Conservation (phyloP, 2,797 vertebrate species). For the Galaxias olidus region DNA sequence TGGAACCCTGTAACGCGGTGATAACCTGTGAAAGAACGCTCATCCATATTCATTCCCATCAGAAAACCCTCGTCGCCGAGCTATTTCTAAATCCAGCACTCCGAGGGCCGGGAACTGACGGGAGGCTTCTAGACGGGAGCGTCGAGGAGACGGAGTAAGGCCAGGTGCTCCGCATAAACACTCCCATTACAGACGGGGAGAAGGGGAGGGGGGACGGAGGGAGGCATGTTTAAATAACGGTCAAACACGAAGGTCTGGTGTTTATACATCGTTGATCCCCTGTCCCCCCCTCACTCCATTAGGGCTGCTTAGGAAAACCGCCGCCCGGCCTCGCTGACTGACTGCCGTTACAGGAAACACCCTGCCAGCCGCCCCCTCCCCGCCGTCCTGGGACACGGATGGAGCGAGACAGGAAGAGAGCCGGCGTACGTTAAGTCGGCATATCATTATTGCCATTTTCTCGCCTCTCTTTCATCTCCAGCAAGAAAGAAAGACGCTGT, state of each 20-base stretch:
- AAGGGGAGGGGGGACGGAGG: constrained; percentile 11
- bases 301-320: constrained; percentile 8
- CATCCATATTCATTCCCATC: neutral
- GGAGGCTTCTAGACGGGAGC: constrained; percentile 34
- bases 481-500: no score
- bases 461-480: neutral
- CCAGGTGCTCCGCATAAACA: constrained; percentile 64
- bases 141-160: constrained; percentile 21
- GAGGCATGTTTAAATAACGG: constrained; percentile 64
- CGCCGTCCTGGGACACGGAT: no score
- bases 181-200: constrained; percentile 45
- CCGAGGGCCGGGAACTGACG: neutral
- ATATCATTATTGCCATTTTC: neutral
- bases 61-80: neutral
- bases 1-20: neutral
- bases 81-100: neutral
- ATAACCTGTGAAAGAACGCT: neutral
- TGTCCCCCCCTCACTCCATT: constrained; percentile 24
- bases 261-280: constrained; percentile 67
- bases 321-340: constrained; percentile 51
- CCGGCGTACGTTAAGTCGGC: neutral
- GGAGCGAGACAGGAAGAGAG: neutral
- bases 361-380: constrained; percentile 24
- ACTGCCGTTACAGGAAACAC: constrained; percentile 73
- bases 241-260: constrained; percentile 54